Conservation (phyloP, 1,140 invertebrate species). For the Drosophila trapezifrons region DNA sequence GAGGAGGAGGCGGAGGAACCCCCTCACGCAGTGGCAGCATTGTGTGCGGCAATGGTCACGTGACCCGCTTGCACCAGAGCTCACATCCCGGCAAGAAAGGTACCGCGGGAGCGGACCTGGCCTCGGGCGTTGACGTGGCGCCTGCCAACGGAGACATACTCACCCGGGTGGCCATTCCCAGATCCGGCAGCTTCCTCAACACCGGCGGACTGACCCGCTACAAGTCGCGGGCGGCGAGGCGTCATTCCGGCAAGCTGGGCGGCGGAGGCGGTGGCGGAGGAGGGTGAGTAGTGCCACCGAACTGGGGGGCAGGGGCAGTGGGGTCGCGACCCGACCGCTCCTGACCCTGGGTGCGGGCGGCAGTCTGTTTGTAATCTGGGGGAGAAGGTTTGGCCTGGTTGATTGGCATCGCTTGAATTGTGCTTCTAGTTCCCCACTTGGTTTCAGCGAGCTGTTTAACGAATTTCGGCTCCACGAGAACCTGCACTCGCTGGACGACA, state of each 20-base stretch:
- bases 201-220: conserved; percentile 89
- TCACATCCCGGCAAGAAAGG: conserved; percentile 45
- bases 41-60: conserved; percentile 69
- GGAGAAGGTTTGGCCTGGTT: conserved; percentile 77
- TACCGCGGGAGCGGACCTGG: conserved; percentile 6
- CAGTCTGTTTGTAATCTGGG: conserved; percentile 58
- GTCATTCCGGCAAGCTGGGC: conserved; percentile 71
- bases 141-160: conserved; percentile 89
- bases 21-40: conserved; percentile 39
- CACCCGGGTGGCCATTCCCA: conserved; percentile 92
- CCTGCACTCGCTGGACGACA: conserved; percentile 93
- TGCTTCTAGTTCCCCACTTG: conserved; percentile 89
- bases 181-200: conserved; percentile 92
- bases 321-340: background rate
- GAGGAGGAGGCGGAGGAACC: background rate
- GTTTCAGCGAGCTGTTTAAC: conserved; percentile 92
- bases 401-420: conserved; percentile 80
- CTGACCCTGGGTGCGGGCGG: conserved; percentile 42
- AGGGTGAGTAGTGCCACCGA: conserved; percentile 75
- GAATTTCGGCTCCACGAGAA: conserved; percentile 94
- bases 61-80: conserved; percentile 52
- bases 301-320: conserved; percentile 8
- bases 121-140: conserved; percentile 76
- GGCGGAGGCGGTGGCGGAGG: conserved; percentile 68
- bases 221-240: conserved; percentile 85